A percentile compares a stretch with the other conserved stretches of the same genome.
Conservation (phyloP, 2,797 vertebrate genomes). For the Anguilla pacifica region DNA sequence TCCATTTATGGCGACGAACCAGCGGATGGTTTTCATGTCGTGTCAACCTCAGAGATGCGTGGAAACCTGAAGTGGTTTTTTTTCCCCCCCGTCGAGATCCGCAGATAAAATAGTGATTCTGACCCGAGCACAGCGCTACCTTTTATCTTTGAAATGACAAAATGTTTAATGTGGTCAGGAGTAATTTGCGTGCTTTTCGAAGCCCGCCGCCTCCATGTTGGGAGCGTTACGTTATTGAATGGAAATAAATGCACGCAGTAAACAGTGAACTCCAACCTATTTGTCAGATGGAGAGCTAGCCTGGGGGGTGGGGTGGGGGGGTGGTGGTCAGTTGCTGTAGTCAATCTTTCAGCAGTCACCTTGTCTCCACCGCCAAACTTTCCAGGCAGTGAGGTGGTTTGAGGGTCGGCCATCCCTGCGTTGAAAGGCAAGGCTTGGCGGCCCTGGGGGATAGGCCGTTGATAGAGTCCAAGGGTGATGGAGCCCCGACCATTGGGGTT, state of each 20-base stretch:
- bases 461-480: conserved; percentile 4
- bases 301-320: background rate
- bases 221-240: background rate
- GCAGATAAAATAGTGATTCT: background rate
- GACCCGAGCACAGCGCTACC: background rate
- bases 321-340: conserved; percentile 33
- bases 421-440: background rate
- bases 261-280: background rate
- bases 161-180: background rate
- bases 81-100: background rate
- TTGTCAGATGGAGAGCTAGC: conserved; percentile 21
- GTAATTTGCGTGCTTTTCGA: background rate
- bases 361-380: background rate
- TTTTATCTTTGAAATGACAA: background rate
- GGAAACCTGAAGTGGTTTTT: background rate
- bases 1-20: conserved; percentile 23
- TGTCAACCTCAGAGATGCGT: background rate
- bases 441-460: background rate
- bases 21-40: background rate
- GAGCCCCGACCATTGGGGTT: background rate
- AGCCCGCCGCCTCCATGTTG: background rate
- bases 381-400: background rate
- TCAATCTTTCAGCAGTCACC: conserved; percentile 41
- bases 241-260: background rate
- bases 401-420: background rate